phyloP scores from a whole-genome alignment of 2,797 vertebrate species.

The Bovichtus variegatus region DNA sequence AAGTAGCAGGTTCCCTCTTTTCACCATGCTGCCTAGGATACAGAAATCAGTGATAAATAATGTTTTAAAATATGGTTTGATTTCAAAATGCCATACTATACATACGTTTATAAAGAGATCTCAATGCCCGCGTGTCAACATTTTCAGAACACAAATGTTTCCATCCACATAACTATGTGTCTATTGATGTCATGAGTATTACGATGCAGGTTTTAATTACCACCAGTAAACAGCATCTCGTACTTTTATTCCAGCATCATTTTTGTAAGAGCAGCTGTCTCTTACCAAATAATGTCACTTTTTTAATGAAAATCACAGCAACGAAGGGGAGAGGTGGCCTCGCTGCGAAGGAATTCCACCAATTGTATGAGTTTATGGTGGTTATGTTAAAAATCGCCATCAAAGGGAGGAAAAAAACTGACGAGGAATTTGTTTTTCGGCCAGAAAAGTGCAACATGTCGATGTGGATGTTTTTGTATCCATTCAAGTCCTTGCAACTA shows the following conservation, averaged over 20 bases:
- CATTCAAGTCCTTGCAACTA: not conserved
- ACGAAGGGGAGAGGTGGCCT: not conserved
- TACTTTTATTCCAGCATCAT: not conserved
- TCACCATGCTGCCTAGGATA: slow-evolving; percentile 9
- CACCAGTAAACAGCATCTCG: not conserved
- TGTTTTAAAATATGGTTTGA: not conserved
- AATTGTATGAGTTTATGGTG: not conserved
- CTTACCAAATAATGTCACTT: not conserved
- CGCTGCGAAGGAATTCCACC: not conserved
- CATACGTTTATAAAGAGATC: not conserved
- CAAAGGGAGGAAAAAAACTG: not conserved
- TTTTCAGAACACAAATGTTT: not conserved
- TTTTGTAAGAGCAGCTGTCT: not conserved
- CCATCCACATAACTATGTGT: not conserved
- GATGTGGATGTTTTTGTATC: not conserved
- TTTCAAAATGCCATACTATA: not conserved
- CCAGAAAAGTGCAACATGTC: not conserved
- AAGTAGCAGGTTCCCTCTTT: slow-evolving; percentile 2
- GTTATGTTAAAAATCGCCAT: not conserved
- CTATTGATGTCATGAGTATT: not conserved
- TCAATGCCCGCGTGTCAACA: not conserved
- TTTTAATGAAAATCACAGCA: not conserved
- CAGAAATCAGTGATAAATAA: not conserved
- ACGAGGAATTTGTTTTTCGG: not conserved
- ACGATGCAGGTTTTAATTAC: not conserved